Conservation (phyloP, 2,113 vertebrate genomes). For the Antechinus stuartii region DNA sequence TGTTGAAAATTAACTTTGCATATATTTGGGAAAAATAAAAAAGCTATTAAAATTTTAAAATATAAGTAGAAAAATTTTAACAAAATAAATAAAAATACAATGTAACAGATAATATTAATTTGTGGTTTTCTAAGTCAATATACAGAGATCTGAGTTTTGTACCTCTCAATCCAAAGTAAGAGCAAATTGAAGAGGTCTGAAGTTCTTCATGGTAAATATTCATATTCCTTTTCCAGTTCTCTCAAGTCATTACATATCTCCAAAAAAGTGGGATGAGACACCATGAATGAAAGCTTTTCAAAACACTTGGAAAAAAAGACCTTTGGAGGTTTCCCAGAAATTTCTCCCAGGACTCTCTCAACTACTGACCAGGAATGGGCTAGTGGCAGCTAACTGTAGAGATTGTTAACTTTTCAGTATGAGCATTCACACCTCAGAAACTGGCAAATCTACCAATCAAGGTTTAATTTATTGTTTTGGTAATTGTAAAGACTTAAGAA, state of each 20-base stretch:
- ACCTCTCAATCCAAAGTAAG: not conserved
- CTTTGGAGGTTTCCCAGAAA: not conserved
- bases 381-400: not conserved
- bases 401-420: not conserved
- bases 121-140: not conserved
- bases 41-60: too few species aligned
- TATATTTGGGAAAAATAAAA: too few species aligned
- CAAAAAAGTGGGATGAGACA: not conserved
- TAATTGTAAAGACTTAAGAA: not conserved
- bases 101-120: not conserved
- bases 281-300: fast-evolving
- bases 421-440: not conserved
- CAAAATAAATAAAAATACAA: not conserved
- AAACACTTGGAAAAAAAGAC: not conserved
- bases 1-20: too few species aligned
- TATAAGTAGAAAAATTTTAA: not conserved
- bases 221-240: not conserved
- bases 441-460: not conserved
- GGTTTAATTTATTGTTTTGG: not conserved
- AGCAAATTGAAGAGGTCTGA: not conserved
- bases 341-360: not conserved
- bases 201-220: not conserved
- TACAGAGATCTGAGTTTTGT: not conserved
- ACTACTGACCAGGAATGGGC: not conserved
- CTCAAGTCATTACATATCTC: not conserved